Base-by-base conservation (phyloP, 1,140 invertebrate species). In the Nebria ingens region DNA sequence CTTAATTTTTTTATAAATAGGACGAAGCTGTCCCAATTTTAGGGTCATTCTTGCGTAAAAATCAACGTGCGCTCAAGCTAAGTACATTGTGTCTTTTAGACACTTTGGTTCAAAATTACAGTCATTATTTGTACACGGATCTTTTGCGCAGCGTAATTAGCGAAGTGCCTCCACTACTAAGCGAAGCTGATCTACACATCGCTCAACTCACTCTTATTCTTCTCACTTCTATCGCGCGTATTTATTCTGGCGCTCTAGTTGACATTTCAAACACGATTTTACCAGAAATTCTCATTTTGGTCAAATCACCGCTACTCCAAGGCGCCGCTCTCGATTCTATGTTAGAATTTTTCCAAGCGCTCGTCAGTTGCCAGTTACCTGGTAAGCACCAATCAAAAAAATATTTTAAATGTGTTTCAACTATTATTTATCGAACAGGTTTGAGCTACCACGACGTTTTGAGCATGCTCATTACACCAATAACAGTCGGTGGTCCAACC, bases 11-110 rank as follows among this genome's bases (percentile, higher is more conserved):
- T 62, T 57, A 69, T 61, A 68, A 74, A 22, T 68, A 87, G 82
- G 78, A 80, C 58, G 91, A 98, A 65, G 89, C 89, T 12, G 81
- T 98, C 60, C 91, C 93, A 19, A 87, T 97, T 57, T 75, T 98
- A 21, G 91, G 93, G 6, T 89, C 92, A 3, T 98, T 99, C 66
- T 73, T 98, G 50, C 79, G 96, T 34, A 98, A 99, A 74, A 99
- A 99, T 76, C 94, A 98, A 69, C 79, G 97, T 59, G 91, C 93
- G 19, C 72, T 99, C 17, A 97, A 98, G 74, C 72, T 99, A 2
- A 86, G 86, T 51, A 97, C 96, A 0, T 72, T 99, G 3, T 85
- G 87, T 34, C 78, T 98, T 52, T 73, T 99, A 6, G 93, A 97
- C 66, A 93, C 91, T 13, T 74, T 98, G 17, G 67, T 69, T 17